phyloP scores from a whole-genome alignment of 2,888 invertebrate species.

The Cephonodes hylas region DNA sequence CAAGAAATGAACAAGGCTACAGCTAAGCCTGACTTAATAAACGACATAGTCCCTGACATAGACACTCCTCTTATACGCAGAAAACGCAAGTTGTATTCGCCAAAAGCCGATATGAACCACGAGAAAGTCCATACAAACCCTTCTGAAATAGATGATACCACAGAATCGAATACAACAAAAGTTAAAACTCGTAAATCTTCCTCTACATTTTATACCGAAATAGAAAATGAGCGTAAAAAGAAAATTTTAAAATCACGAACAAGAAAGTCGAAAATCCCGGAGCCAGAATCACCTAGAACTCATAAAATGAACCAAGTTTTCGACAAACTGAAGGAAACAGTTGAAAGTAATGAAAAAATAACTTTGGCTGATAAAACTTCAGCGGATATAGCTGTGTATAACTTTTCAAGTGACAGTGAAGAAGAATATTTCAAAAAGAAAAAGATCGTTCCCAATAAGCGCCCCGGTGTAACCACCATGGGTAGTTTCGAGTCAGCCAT shows the following conservation, averaged over 20 bases:
- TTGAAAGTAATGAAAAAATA: constrained; percentile 42
- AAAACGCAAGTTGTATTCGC: constrained; percentile 68
- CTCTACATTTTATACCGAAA: constrained; percentile 57
- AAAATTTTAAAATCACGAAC: constrained; percentile 24
- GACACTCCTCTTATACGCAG: constrained; percentile 33
- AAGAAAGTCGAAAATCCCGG: constrained; percentile 14
- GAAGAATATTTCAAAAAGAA: constrained; percentile 56
- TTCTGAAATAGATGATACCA: constrained; percentile 21
- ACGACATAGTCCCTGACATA: not conserved
- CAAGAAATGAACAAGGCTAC: not conserved
- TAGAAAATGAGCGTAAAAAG: constrained; percentile 51
- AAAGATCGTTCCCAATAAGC: constrained; percentile 37
- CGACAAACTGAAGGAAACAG: constrained; percentile 50
- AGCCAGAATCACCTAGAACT: constrained; percentile 47
- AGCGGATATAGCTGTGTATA: constrained; percentile 45
- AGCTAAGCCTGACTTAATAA: not conserved
- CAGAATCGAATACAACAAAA: constrained; percentile 30
- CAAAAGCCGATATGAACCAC: constrained; percentile 46
- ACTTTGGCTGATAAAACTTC: constrained; percentile 38
- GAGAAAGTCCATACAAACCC: constrained; percentile 15
- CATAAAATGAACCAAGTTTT: constrained; percentile 51
- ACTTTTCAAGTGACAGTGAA: constrained; percentile 65
- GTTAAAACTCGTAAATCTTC: constrained; percentile 35
- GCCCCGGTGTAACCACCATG: constrained; percentile 33
- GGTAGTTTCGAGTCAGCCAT: constrained; percentile 34